A percentile compares a stretch with the other conserved stretches of the same genome.
phyloP scores from a whole-genome alignment of 2,113 vertebrate genomes.

The Cynoglossus semilaevis region DNA sequence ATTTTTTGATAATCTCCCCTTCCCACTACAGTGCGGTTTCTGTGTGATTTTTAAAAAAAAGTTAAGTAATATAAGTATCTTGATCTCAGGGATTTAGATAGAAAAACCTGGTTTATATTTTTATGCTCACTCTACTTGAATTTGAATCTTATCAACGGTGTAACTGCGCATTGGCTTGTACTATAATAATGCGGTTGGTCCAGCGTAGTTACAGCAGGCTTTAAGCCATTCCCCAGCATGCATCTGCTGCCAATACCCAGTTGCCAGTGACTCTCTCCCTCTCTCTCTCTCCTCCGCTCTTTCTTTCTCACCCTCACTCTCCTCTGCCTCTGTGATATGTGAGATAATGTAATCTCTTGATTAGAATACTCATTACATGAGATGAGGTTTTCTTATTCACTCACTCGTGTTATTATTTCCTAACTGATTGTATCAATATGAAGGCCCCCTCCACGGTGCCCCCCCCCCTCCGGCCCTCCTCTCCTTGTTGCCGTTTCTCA shows the following conservation, averaged over 20 bases:
- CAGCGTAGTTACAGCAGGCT: slow-evolving; percentile 37
- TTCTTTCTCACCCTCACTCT: slow-evolving; percentile 1
- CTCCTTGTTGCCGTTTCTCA: slow-evolving; percentile 25
- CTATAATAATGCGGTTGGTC: slow-evolving; percentile 37
- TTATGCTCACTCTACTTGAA: too few species aligned
- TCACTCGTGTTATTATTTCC: slow-evolving; percentile 73
- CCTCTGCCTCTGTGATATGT: slow-evolving; percentile 37
- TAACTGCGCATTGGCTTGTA: slow-evolving; percentile 36
- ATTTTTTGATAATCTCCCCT: too few species aligned
- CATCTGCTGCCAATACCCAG: slow-evolving; percentile 42
- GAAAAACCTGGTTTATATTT: too few species aligned
- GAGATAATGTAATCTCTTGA: slow-evolving; percentile 76
- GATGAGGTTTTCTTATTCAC: slow-evolving; percentile 74
- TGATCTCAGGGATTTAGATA: background rate
- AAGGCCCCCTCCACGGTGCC: slow-evolving; percentile 38
- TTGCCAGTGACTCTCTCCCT: slow-evolving; percentile 48
- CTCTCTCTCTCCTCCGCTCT: too few species aligned
- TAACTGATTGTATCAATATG: slow-evolving; percentile 63
- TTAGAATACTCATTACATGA: slow-evolving; percentile 76
- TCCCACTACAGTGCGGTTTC: too few species aligned
- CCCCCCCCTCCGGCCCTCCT: slow-evolving; percentile 32
- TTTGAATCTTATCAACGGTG: slow-evolving; percentile 13
- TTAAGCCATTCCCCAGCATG: slow-evolving; percentile 48
- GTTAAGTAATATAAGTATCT: slow-evolving; percentile 2
- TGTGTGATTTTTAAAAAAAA: slow-evolving; percentile 7